A percentile compares a stretch with the other conserved stretches of the same genome.
Conservation (phyloP, 2,113 vertebrate genomes). For the Istiophorus platypterus region DNA sequence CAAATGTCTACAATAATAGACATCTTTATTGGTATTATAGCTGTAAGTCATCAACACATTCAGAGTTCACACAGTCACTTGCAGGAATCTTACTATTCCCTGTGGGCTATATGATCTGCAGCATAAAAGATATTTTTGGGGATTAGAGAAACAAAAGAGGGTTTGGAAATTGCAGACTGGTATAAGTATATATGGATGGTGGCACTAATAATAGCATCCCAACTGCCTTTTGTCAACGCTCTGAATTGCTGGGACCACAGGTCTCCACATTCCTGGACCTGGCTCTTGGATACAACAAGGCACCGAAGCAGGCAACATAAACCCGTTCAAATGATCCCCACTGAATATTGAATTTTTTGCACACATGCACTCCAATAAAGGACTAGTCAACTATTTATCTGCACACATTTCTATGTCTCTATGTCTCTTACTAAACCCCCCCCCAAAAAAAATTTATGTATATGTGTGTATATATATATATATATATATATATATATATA, state of each 20-base stretch:
- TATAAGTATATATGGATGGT: conserved; percentile 47
- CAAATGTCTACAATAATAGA: conserved; percentile 67
- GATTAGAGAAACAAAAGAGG: conserved; percentile 58
- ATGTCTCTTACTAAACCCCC: conserved; percentile 1
- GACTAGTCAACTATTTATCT: background rate
- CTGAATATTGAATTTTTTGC: conserved; percentile 29
- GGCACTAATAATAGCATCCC: conserved; percentile 67
- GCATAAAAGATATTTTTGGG: conserved; percentile 48
- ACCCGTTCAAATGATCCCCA: conserved; percentile 42
- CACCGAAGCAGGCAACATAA: conserved; percentile 65
- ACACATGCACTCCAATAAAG: conserved; percentile 33
- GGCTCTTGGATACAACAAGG: conserved; percentile 78
- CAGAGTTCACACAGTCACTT: conserved; percentile 59
- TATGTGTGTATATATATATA: conserved; percentile 22
- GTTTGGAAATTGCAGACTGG: conserved; percentile 42
- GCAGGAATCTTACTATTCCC: conserved; percentile 28
- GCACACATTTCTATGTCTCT: too few relatives aligned
- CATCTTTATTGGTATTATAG: conserved; percentile 72
- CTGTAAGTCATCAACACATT: conserved; percentile 63
- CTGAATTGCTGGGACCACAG: conserved; percentile 67
- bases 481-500: conserved; percentile 23
- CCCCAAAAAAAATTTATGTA: too few relatives aligned
- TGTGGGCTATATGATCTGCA: conserved; percentile 41
- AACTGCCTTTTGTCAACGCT: conserved; percentile 69
- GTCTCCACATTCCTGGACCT: conserved; percentile 79